Evolutionary conservation across 2,888 invertebrate genomes (phyloP).

Genomic region (Lymantria dispar): DNA sequence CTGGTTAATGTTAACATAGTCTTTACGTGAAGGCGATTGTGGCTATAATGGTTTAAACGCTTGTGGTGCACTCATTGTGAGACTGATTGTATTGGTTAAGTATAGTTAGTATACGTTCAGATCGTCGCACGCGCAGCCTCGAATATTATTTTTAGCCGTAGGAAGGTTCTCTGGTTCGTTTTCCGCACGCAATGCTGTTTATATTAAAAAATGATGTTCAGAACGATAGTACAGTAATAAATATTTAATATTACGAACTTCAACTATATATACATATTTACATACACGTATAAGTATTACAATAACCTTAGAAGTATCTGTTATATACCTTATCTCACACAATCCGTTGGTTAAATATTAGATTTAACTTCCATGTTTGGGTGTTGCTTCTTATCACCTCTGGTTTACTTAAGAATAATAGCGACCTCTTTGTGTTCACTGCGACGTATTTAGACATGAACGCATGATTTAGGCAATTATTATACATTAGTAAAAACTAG

Average conservation of each 20-base stretch:
- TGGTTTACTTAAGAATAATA: constrained; percentile 23
- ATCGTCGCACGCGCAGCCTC: constrained; percentile 73
- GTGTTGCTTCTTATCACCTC: constrained; percentile 24
- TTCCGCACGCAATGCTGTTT: constrained; percentile 58
- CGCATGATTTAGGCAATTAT: background rate
- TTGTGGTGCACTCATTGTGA: constrained; percentile 34
- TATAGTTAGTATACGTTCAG: constrained; percentile 31
- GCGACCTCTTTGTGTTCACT: constrained; percentile 18
- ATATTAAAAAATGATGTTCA: constrained; percentile 54
- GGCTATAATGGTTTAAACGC: constrained; percentile 32
- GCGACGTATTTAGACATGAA: constrained; percentile 1
- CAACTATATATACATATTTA: background rate
- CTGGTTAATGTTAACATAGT: constrained; percentile 21
- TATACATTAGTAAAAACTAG: too few species aligned
- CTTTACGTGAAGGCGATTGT: constrained; percentile 29
- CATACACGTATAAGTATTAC: constrained; percentile 1
- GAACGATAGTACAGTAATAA: constrained; percentile 34
- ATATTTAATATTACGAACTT: constrained; percentile 36
- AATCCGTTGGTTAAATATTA: constrained; percentile 31
- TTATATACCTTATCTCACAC: constrained; percentile 23
- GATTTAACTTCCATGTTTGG: constrained; percentile 24
- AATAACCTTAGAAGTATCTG: constrained; percentile 12
- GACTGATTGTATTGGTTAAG: constrained; percentile 39
- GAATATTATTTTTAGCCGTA: constrained; percentile 73
- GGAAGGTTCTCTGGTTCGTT: constrained; percentile 69